A percentile compares a stretch with the other conserved stretches of the same genome.
Conservation (phyloP, 2,888 invertebrate genomes). For the Heliconius cydno region DNA sequence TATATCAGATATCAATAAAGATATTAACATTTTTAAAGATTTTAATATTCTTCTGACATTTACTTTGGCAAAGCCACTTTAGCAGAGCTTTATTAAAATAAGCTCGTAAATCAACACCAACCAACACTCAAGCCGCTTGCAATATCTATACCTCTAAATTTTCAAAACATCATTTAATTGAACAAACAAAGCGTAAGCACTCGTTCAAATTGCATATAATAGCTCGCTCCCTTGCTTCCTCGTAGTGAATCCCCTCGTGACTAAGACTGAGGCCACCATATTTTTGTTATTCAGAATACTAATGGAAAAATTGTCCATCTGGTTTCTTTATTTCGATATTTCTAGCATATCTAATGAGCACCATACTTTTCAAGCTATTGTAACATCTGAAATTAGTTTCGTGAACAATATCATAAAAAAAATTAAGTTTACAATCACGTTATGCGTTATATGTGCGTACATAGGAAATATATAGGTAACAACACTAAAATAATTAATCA, state of each 20-base stretch:
- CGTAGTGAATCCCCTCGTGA: conserved; percentile 43
- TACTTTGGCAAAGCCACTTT: neutral
- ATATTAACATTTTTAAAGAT: too few relatives aligned
- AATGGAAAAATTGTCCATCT: neutral
- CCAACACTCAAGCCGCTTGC: neutral
- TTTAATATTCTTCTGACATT: too few relatives aligned
- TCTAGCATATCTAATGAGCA: neutral
- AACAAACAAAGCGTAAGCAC: conserved; percentile 37
- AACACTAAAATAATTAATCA: too few relatives aligned
- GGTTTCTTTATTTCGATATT: neutral
- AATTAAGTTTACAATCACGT: too few relatives aligned
- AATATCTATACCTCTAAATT: conserved; percentile 9
- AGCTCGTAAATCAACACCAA: conserved; percentile 14
- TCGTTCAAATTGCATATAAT: conserved; percentile 46
- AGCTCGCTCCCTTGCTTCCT: conserved; percentile 46
- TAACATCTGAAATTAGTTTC: too few relatives aligned
- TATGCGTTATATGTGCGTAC: too few relatives aligned
- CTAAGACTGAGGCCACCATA: conserved; percentile 20
- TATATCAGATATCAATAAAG: too few relatives aligned
- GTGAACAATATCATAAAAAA: too few relatives aligned
- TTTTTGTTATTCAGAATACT: conserved; percentile 19
- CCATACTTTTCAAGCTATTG: neutral
- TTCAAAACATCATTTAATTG: conserved; percentile 30
- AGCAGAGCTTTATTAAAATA: neutral
- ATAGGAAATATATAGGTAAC: too few relatives aligned